Conservation (phyloP, 2,113 vertebrate species). For the Cyanoramphus novaezelandiae region DNA sequence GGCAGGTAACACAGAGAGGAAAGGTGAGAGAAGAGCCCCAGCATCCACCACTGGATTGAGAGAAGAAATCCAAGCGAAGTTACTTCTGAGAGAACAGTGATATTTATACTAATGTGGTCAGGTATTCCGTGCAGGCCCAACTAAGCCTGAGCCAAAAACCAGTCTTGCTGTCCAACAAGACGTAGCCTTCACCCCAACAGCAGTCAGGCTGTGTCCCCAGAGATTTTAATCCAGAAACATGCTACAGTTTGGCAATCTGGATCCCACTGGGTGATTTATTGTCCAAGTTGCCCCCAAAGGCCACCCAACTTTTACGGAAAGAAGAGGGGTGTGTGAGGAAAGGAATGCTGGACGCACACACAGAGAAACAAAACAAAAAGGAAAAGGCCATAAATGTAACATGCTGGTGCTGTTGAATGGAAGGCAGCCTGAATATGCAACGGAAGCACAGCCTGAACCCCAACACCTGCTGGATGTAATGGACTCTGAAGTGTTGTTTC, state of each 20-base stretch:
- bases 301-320: neutral
- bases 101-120: neutral
- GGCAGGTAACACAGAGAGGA: neutral
- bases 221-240: neutral
- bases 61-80: neutral
- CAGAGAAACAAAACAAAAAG: neutral
- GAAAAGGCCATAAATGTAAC: slow-evolving; percentile 20
- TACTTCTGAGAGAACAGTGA: neutral
- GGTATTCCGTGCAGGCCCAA: neutral
- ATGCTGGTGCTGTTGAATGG: slow-evolving; percentile 32
- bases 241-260: slow-evolving; percentile 6
- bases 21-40: neutral
- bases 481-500: slow-evolving; percentile 83
- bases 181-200: neutral
- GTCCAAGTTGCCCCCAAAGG: neutral
- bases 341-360: neutral
- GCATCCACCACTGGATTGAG: neutral
- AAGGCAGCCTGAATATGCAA: slow-evolving; percentile 42
- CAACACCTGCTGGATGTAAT: slow-evolving; percentile 82
- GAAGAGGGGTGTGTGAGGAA: neutral
- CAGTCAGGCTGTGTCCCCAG: neutral
- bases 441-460: slow-evolving; percentile 64
- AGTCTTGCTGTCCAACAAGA: neutral
- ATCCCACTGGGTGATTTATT: neutral
- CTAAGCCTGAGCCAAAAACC: neutral